Evolutionary conservation across 2,113 vertebrate genomes (phyloP).

Genomic region (Lycaon pictus): DNA sequence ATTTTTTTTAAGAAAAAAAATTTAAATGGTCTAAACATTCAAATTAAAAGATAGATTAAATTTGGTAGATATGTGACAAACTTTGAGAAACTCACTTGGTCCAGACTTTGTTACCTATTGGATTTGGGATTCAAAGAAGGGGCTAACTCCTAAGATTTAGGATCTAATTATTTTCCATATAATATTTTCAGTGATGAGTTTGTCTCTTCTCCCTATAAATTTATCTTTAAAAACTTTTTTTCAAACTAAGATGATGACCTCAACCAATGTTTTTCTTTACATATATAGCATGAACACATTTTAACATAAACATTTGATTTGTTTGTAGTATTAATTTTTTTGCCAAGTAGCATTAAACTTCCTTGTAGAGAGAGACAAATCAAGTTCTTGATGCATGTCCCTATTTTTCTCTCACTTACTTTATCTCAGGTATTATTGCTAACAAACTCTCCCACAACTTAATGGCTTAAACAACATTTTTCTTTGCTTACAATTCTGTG

Average conservation of each 20-base stretch:
- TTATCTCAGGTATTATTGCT: background rate
- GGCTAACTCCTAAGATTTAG: background rate
- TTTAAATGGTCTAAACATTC: background rate
- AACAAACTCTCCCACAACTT: background rate
- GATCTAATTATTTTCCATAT: background rate
- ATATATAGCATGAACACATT: constrained; percentile 6
- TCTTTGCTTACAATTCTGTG: background rate
- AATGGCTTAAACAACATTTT: background rate
- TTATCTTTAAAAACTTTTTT: background rate
- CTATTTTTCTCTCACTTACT: background rate
- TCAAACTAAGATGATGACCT: constrained; percentile 25
- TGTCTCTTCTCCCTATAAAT: background rate
- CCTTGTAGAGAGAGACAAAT: background rate
- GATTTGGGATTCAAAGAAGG: background rate
- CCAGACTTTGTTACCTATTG: background rate
- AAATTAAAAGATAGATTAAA: constrained; percentile 15
- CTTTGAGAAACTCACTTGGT: background rate
- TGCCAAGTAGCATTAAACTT: constrained; percentile 1
- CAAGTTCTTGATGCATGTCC: background rate
- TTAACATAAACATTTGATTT: constrained; percentile 1
- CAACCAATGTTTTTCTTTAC: constrained; percentile 5
- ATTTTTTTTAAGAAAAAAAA: background rate
- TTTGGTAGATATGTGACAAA: background rate
- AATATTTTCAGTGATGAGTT: constrained; percentile 17
- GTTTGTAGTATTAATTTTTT: constrained; percentile 17